Conservation (phyloP, 2,113 vertebrate genomes). For the Sturnus vulgaris region DNA sequence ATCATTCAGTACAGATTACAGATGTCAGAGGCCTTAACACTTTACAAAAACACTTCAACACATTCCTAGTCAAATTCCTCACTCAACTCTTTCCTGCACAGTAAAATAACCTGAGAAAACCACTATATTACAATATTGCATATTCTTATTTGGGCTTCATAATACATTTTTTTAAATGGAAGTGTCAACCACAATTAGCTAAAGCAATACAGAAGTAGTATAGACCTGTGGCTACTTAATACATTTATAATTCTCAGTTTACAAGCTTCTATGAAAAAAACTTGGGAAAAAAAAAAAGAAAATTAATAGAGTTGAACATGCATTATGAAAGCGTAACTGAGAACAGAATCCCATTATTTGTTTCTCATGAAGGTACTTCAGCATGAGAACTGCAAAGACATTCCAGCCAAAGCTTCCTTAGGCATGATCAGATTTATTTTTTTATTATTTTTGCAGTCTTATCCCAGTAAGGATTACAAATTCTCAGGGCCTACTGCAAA, state of each 20-base stretch:
- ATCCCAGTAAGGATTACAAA: neutral
- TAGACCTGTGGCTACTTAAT: neutral
- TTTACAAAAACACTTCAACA: neutral
- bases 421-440: neutral
- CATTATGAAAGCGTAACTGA: neutral
- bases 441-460: neutral
- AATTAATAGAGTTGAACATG: neutral
- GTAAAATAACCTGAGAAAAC: neutral
- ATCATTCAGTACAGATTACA: neutral
- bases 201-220: neutral
- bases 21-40: neutral
- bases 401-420: neutral
- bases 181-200: neutral
- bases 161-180: neutral
- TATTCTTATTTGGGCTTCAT: neutral
- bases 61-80: neutral
- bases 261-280: neutral
- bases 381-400: neutral
- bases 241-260: neutral
- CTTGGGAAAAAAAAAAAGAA: neutral
- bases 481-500: neutral
- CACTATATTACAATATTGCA: accelerated
- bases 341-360: neutral
- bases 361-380: neutral
- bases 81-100: neutral